Conservation (phyloP, 2,888 invertebrate species). For the Hirtodrosophila cameraria region DNA sequence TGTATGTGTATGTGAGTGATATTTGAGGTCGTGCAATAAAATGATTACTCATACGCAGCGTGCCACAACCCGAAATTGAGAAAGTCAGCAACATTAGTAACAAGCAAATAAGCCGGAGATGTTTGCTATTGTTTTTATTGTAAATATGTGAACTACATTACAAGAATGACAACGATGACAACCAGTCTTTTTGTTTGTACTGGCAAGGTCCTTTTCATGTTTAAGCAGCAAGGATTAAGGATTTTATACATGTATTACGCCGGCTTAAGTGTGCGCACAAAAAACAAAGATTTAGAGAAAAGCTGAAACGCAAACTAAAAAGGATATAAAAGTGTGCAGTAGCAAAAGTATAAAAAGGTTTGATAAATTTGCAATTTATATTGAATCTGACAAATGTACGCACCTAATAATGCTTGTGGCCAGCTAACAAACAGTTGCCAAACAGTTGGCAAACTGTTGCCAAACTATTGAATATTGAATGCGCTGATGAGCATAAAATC, state of each 20-base stretch:
- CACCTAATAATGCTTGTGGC: constrained; percentile 10
- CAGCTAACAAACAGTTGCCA: neutral
- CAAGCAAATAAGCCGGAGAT: constrained; percentile 6
- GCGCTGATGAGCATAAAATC: constrained; percentile 34
- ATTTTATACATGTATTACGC: constrained; percentile 49
- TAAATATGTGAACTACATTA: constrained; percentile 17
- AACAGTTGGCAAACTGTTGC: neutral
- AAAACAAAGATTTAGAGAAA: neutral
- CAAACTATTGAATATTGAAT: constrained; percentile 40
- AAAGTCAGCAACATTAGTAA: constrained; percentile 57
- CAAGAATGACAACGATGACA: constrained; percentile 10
- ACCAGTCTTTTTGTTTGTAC: too few relatives aligned
- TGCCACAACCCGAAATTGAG: constrained; percentile 52
- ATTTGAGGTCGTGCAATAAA: constrained; percentile 57
- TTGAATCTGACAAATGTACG: constrained; percentile 33
- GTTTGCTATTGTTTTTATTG: constrained; percentile 8
- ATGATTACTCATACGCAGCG: constrained; percentile 71
- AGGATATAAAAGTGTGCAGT: too few relatives aligned
- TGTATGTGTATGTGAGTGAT: neutral
- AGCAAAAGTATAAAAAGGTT: constrained; percentile 11
- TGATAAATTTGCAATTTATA: constrained; percentile 35
- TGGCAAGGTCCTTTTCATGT: constrained; percentile 20
- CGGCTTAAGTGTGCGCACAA: constrained; percentile 35
- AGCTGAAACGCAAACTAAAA: neutral
- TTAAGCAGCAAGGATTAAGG: constrained; percentile 51